phyloP scores from a whole-genome alignment of 2,888 invertebrate genomes.

The Hipparchia semele region DNA sequence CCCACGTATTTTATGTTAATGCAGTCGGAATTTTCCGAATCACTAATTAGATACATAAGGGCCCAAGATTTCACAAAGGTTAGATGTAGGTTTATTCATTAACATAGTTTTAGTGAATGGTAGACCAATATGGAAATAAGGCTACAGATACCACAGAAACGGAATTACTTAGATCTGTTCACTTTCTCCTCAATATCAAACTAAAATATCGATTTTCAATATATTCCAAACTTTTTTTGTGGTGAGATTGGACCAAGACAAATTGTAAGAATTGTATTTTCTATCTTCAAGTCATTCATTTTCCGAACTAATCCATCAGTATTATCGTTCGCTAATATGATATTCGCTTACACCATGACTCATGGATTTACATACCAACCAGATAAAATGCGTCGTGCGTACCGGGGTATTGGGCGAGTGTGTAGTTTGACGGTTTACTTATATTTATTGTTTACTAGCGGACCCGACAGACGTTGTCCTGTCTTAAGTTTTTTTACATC shows the following conservation, averaged over 20 bases:
- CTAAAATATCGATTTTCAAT: too few species aligned
- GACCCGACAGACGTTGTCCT: too few species aligned
- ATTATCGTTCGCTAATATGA: conserved; percentile 4
- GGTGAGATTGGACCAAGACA: background rate
- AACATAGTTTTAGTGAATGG: background rate
- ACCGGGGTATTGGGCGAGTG: conserved; percentile 8
- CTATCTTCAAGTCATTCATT: background rate
- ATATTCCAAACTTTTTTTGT: too few species aligned
- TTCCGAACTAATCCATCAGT: background rate
- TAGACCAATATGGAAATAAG: background rate
- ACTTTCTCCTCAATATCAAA: too few species aligned
- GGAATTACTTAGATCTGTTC: too few species aligned
- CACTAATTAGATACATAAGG: background rate
- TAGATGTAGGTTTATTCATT: background rate
- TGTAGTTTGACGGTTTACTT: conserved; percentile 10
- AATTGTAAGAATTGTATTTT: background rate
- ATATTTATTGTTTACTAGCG: conserved; percentile 2
- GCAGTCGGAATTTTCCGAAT: background rate
- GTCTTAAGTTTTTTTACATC: too few species aligned
- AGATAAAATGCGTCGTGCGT: conserved; percentile 24
- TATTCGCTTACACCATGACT: conserved; percentile 16
- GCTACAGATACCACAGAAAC: background rate
- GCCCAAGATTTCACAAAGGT: background rate
- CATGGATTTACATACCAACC: conserved; percentile 19
- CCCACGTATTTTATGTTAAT: background rate